Evolutionary conservation across 2,113 vertebrate genomes (phyloP), one percentile per base, ranked within the genome.

Genomic region (Lethenteron reissneri): DNA sequence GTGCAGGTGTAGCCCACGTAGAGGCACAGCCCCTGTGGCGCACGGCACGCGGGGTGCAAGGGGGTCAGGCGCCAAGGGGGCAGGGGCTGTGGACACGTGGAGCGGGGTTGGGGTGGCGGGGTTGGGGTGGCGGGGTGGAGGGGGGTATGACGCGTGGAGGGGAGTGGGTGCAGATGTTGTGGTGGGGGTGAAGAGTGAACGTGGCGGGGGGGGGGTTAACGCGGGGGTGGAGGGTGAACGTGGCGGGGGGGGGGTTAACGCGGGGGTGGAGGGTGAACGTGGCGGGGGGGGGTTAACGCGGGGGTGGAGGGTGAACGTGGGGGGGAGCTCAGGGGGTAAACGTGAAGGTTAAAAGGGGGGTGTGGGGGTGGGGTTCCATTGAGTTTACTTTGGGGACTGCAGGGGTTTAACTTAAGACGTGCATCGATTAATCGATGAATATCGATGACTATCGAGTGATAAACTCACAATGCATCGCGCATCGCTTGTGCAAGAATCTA

Each of bases 1-100:
- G 84, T 85, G 57, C 84, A 84, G 58, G 84, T 83, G 80, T 85
- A 86, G 11, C 83, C 85, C 21, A 68, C 64, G 21, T 81, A 86
- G 58, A 77, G 70, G 72, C 85, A 86, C 57, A 86, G 79, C 58
- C 80, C 78, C 85, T 86, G 71, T 15, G 68, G 73, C 57, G 74
- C 9, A 25, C 69, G 58, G 78, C 21, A 69, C 71, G 60, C 17
- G 60, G 60, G 60, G 60, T 64, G 60, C 14, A 19, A 64, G 60
- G 60, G 60, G 17, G 60, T 14, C 14, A 64, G 60, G 60, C 14
- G 60, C 14, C 14, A 19, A 14, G 17, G 60, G 60, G 17, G 60
- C 5, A 19, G 17, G 17, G 60, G 60, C 14, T 14, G 60, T 14
- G 60, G 8, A 64, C 14, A 19, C 14, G 60, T 64, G 60, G 60